Base-by-base conservation (phyloP, 1,140 invertebrate species). In the Apis laboriosa region DNA sequence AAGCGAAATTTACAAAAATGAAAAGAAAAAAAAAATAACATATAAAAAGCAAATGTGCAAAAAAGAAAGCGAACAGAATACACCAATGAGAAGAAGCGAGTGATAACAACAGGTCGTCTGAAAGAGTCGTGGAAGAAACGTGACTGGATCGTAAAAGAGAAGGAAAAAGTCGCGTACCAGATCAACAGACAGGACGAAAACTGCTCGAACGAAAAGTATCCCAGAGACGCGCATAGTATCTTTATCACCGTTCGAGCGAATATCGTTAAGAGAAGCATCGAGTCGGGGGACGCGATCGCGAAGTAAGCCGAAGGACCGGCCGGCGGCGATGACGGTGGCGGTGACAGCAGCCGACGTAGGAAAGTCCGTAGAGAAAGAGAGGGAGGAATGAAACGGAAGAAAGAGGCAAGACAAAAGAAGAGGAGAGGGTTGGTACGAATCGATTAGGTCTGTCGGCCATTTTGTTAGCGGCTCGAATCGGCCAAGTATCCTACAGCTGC, bases 381-480 rank as follows among this genome's bases (percentile, higher is more conserved):
- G 28, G 19, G 80, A 51, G 53, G 17, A 9, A 19, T 24, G 49
- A 49, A 34, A 28, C 13, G 53, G 28, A 13, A 17, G 55, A 8
- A 56, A 17, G 55, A 56, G 15, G 15, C 55, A 61, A 61, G 58
- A 64, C 56, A 17, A 67, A 60, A 72, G 58, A 72, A 77, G 77
- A 72, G 79, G 80, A 88, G 82, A 83, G 73, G 73, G 58, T 55
- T 79, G 84, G 89, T 80, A 84, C 83, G 81, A 92, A 92, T 92
- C 92, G 92, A 92, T 92, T 92, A 91, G 91, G 87, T 86, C 68
- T 58, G 84, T 92, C 92, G 91, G 92, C 92, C 92, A 92, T 92
- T 92, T 92, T 92, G 91, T 92, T 92, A 89, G 86, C 86, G 90
- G 91, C 79, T 88, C 84, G 51, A 84, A 66, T 80, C 86, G 86